Evolutionary conservation across 2,888 invertebrate genomes (phyloP).

Genomic region (Rotaria magnacalcarata): DNA sequence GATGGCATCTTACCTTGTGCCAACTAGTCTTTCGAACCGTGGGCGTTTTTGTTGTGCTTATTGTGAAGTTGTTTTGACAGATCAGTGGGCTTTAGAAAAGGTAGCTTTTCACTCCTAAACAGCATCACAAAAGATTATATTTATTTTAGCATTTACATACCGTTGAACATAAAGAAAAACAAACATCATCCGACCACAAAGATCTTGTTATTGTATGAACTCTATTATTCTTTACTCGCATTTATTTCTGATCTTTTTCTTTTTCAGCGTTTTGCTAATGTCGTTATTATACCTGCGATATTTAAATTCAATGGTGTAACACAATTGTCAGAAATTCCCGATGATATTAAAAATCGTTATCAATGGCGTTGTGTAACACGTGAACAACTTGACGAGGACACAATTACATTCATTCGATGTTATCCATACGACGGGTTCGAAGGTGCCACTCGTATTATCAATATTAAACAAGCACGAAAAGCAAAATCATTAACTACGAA

Average conservation of each 20-base stretch:
- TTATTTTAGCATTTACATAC: conserved; percentile 26
- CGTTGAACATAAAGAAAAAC: background rate
- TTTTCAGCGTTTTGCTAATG: conserved; percentile 13
- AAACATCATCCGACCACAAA: background rate
- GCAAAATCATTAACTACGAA: background rate
- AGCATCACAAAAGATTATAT: background rate
- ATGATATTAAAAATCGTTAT: background rate
- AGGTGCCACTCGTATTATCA: background rate
- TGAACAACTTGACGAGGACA: background rate
- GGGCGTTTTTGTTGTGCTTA: conserved; percentile 16
- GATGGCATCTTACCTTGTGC: background rate
- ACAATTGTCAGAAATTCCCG: background rate
- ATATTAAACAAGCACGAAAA: background rate
- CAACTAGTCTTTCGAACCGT: background rate
- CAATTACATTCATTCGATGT: background rate
- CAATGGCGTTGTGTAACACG: background rate
- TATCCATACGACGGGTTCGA: background rate
- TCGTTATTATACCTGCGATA: background rate
- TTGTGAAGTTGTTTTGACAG: background rate
- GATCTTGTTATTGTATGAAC: background rate
- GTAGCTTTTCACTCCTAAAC: background rate
- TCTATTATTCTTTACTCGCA: background rate
- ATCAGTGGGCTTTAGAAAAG: conserved; percentile 17
- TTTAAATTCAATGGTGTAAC: background rate
- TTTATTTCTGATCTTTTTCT: background rate